Evolutionary conservation across 1,140 invertebrate species (phyloP), one percentile per base, ranked within the genome.

Genomic region (Ectropis grisescens): DNA sequence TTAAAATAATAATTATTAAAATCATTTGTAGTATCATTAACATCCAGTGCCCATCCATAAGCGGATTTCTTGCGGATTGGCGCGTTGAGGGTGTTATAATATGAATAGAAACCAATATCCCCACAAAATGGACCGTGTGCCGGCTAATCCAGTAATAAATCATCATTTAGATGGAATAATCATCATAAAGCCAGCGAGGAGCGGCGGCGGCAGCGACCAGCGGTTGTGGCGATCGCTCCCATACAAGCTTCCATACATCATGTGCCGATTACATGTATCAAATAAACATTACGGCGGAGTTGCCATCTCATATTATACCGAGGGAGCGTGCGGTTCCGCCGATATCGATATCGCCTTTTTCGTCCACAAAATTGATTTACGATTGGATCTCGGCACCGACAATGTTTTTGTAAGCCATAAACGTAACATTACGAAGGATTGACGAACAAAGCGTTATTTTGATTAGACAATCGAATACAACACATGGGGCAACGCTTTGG

Each of bases 101-200:
- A 66, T 55, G 3, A 70, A 75, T 72, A 74, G 71, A 71, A 66
- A 48, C 57, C 46, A 74, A 78, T 66, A 55, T 62, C 54, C 57
- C 58, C 60, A 45, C 54, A 58, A 51, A 62, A 61, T 60, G 67
- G 58, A 61, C 65, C 59, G 58, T 57, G 67, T 61, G 69, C 38
- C 54, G 59, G 39, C 55, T 72, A 69, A 80, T 75, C 71, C 70
- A 19, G 44, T 62, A 72, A 80, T 76, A 76, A 75, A 76, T 80
- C 75, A 80, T 75, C 61, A 72, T 72, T 75, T 69, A 55, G 62
- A 68, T 65, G 45, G 57, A 68, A 71, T 74, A 74, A 74, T 80
- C 68, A 76, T 67, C 60, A 68, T 80, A 71, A 68, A 68, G 53
- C 64, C 51, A 60, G 47, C 59, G 40, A 28, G 47, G 55, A 42